These are phyloP conservation scores for Halcyon chelicuti DNA, from an alignment of 2,797 vertebrate species.

Conservation along the genomic window DNA sequence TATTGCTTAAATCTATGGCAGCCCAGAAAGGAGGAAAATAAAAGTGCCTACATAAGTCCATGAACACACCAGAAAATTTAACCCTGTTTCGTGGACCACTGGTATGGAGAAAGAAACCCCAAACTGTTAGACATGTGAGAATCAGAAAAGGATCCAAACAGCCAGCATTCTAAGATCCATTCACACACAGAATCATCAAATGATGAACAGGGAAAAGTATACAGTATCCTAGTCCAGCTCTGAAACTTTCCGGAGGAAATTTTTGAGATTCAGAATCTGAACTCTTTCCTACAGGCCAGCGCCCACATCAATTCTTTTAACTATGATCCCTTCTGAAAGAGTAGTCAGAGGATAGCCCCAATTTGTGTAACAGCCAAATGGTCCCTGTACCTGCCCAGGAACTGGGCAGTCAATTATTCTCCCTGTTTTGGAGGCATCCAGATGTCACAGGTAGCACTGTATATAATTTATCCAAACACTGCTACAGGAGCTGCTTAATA, in stretches of 20 bases:
- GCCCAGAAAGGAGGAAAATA: background rate
- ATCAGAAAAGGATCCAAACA: background rate
- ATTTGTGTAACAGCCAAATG: background rate
- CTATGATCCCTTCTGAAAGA: background rate
- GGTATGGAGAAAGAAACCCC: accelerated
- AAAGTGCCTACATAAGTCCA: background rate
- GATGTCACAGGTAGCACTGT: background rate
- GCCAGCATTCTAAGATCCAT: background rate
- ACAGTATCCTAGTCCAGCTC: background rate
- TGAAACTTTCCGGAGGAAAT: background rate
- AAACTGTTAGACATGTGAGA: background rate
- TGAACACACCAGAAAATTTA: background rate
- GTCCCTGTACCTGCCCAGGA: background rate
- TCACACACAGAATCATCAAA: background rate
- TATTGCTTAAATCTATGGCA: background rate
- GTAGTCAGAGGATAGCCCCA: background rate
- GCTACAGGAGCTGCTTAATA: background rate
- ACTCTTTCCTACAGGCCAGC: background rate
- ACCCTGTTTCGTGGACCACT: background rate
- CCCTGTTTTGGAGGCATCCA: background rate
- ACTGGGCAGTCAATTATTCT: background rate
- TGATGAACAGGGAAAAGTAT: background rate
- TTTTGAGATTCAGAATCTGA: background rate
- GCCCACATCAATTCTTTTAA: background rate
- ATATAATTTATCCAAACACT: background rate